Evolutionary conservation across 1,140 invertebrate genomes (phyloP).

Genomic region (Saxidomus purpurata): DNA sequence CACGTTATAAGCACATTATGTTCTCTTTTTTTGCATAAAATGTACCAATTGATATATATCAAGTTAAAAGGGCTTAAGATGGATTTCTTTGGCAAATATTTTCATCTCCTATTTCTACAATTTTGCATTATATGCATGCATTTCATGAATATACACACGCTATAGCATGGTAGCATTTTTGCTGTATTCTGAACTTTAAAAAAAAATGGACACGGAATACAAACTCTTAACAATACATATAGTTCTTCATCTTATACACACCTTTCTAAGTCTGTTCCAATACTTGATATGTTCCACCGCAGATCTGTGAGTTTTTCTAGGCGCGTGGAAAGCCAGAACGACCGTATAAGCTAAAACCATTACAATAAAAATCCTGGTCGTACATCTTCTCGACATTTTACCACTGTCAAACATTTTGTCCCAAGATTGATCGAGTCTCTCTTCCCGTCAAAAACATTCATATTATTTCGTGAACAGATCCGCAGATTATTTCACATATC

Average conservation of each 20-base stretch:
- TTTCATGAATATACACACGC: no score
- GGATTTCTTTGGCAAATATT: no score
- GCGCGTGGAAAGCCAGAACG: background rate
- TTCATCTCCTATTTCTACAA: no score
- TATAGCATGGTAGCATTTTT: no score
- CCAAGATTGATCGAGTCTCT: background rate
- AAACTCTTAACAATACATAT: no score
- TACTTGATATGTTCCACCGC: constrained; percentile 41
- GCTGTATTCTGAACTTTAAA: no score
- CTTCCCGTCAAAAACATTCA: background rate
- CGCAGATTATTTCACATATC: background rate
- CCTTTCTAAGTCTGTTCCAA: constrained; percentile 59
- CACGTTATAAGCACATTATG: no score
- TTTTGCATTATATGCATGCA: no score
- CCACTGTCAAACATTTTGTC: background rate
- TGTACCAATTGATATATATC: no score
- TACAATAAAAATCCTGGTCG: background rate
- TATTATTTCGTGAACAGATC: background rate
- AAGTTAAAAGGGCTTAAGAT: no score
- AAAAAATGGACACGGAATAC: no score
- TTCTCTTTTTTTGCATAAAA: no score
- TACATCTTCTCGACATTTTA: background rate
- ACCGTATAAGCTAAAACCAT: background rate
- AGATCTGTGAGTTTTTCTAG: constrained; percentile 17
- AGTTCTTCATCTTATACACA: constrained; percentile 9